Percentiles rank a stretch among this genome's conserved stretches.
Evolutionary conservation across 1,140 invertebrate genomes (phyloP).

Genomic region (Antheraea pernyi): DNA sequence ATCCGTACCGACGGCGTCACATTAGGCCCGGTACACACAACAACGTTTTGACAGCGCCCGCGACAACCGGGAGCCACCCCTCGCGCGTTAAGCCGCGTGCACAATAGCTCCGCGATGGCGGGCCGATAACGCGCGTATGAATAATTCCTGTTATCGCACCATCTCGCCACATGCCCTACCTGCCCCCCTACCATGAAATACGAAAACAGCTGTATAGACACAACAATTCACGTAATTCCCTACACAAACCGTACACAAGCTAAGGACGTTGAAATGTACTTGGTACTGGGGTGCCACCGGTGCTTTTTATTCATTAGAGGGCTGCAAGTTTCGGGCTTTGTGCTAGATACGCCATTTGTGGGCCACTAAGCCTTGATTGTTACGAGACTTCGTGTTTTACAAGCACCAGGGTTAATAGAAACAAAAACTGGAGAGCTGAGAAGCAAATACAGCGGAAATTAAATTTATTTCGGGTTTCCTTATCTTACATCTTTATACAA

Average conservation of each 20-base stretch:
- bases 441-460: conserved; percentile 37
- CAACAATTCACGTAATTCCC: conserved; percentile 35
- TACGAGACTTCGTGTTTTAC: conserved; percentile 52
- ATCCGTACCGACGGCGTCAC: conserved; percentile 43
- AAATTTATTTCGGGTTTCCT: conserved; percentile 16
- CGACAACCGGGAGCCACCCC: conserved; percentile 66
- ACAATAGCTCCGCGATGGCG: conserved; percentile 70
- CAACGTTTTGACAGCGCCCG: conserved; percentile 64
- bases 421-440: conserved; percentile 38
- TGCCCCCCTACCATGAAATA: conserved; percentile 62
- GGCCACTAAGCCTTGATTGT: conserved; percentile 60
- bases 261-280: conserved; percentile 16
- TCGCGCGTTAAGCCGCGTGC: conserved; percentile 52
- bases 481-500: conserved; percentile 1
- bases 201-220: conserved; percentile 34
- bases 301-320: conserved; percentile 70
- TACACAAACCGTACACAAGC: conserved; percentile 21
- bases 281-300: conserved; percentile 49
- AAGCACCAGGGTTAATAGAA: conserved; percentile 38
- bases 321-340: conserved; percentile 64
- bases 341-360: conserved; percentile 55
- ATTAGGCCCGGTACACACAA: conserved; percentile 59
- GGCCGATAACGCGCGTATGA: conserved; percentile 72
- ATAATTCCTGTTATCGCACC: conserved; percentile 75
- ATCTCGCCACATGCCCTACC: conserved; percentile 77